Conservation (phyloP, 2,888 invertebrate genomes). For the Drosophila borealis region DNA sequence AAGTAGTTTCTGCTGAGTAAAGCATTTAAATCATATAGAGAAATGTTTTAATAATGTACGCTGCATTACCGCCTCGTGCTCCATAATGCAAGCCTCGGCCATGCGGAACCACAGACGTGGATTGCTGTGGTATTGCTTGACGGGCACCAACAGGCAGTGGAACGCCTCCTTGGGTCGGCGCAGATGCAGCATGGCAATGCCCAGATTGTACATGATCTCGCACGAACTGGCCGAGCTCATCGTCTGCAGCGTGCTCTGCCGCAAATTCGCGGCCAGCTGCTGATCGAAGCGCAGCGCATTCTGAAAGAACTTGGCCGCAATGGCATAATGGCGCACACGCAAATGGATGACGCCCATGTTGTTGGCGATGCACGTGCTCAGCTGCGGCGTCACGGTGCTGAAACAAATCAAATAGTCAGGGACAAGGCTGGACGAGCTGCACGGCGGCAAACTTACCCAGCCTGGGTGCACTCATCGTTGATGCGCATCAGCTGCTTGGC, state of each 20-base stretch:
- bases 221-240: conserved; percentile 82
- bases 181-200: conserved; percentile 91
- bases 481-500: conserved; percentile 84
- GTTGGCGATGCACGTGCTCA: conserved; percentile 84
- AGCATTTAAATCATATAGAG: background rate
- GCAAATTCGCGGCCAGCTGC: conserved; percentile 74
- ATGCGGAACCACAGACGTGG: conserved; percentile 96
- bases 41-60: background rate
- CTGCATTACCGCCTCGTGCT: conserved; percentile 85
- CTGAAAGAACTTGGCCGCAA: conserved; percentile 85
- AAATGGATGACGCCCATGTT: conserved; percentile 85
- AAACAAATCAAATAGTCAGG: background rate
- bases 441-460: conserved; percentile 63
- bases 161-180: conserved; percentile 94
- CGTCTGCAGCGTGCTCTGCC: conserved; percentile 77
- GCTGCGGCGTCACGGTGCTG: conserved; percentile 79
- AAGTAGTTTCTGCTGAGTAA: conserved; percentile 43
- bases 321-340: conserved; percentile 84
- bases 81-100: conserved; percentile 95
- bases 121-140: conserved; percentile 94
- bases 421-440: too few species aligned
- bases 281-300: conserved; percentile 84
- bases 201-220: conserved; percentile 85
- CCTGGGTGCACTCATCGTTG: conserved; percentile 67
- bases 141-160: conserved; percentile 94